These are phyloP conservation scores for Drosophila diplacantha DNA, from an alignment of 2,888 invertebrate genomes.

Conservation along the genomic window DNA sequence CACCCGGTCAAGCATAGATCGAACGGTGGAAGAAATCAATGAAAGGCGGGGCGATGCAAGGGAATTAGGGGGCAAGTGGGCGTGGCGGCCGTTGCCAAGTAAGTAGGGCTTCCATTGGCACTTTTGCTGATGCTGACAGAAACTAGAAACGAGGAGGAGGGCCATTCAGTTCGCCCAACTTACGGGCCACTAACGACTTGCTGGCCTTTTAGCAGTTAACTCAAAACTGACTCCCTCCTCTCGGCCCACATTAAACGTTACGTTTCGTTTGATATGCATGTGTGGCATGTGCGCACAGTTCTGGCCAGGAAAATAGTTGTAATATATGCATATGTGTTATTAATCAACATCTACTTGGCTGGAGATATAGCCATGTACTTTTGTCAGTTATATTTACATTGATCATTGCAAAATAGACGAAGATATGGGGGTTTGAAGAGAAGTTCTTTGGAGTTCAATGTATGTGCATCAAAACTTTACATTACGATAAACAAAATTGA, in stretches of 20 bases:
- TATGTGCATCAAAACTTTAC: too few relatives aligned
- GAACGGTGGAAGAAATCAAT: conserved; percentile 56
- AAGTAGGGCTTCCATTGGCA: conserved; percentile 65
- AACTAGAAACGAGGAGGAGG: conserved; percentile 14
- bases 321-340: too few relatives aligned
- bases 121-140: conserved; percentile 43
- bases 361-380: too few relatives aligned
- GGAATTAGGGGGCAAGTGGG: conserved; percentile 16
- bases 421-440: too few relatives aligned
- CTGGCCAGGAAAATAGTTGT: background rate
- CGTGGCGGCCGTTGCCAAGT: conserved; percentile 41
- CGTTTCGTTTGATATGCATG: conserved; percentile 34
- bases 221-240: conserved; percentile 26
- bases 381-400: too few relatives aligned
- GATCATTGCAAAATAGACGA: too few relatives aligned
- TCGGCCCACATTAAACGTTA: conserved; percentile 65
- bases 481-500: too few relatives aligned
- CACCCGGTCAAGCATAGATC: conserved; percentile 20
- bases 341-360: too few relatives aligned
- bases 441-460: too few relatives aligned
- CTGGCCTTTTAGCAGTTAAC: conserved; percentile 35
- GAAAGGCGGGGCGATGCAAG: conserved; percentile 30
- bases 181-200: conserved; percentile 41
- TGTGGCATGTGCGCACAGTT: conserved; percentile 38
- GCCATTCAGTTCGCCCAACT: conserved; percentile 8